Conservation (phyloP, 2,113 vertebrate species). For the Lasiurus borealis region DNA sequence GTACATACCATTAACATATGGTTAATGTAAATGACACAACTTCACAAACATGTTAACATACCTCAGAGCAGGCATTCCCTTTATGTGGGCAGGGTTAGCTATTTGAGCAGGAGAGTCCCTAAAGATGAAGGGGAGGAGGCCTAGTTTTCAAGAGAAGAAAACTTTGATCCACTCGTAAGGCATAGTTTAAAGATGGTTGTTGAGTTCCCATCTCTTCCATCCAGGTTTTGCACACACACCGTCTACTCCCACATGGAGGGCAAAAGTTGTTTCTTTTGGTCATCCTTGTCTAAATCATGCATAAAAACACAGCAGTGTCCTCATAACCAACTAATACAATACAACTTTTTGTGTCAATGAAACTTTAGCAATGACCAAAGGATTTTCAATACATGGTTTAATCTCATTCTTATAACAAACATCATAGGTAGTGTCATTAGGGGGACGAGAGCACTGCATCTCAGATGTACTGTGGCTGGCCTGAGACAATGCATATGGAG, state of each 20-base stretch:
- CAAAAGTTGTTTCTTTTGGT: background rate
- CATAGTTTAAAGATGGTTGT: background rate
- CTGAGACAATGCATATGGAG: rapidly evolving
- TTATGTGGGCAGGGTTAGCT: slow-evolving; percentile 42
- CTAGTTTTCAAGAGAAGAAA: background rate
- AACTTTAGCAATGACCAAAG: rapidly evolving
- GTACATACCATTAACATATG: slow-evolving; percentile 67
- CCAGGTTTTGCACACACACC: background rate
- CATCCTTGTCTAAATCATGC: background rate
- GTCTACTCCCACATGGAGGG: rapidly evolving
- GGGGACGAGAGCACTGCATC: background rate
- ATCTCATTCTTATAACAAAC: background rate
- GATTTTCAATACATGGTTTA: rapidly evolving
- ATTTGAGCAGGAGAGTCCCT: background rate
- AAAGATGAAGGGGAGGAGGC: background rate
- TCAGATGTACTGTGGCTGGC: background rate
- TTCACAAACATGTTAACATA: slow-evolving; percentile 14
- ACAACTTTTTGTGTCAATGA: too few species aligned
- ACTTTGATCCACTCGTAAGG: slow-evolving; percentile 48
- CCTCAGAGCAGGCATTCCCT: slow-evolving; percentile 30
- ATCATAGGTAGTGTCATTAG: rapidly evolving
- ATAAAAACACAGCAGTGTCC: too few species aligned
- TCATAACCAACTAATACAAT: rapidly evolving
- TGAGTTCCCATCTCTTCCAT: background rate
- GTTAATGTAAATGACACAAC: slow-evolving; percentile 30